These are phyloP conservation scores for Drosophila buzzatii DNA, from an alignment of 2,888 invertebrate genomes.

Conservation along the genomic window DNA sequence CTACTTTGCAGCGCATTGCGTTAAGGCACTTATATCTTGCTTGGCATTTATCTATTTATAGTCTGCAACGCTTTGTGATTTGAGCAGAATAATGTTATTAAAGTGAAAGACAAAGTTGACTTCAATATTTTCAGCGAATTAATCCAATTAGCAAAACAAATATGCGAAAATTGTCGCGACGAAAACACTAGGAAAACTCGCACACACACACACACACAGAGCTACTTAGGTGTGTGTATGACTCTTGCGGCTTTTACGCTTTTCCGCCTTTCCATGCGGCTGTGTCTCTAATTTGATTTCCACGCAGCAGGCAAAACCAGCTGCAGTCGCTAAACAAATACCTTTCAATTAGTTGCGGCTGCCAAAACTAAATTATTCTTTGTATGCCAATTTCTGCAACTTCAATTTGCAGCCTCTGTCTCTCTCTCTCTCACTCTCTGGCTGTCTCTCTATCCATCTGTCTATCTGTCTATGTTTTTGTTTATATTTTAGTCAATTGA, in stretches of 20 bases:
- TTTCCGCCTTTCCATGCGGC: conserved; percentile 35
- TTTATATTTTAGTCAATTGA: conserved; percentile 20
- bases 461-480: conserved; percentile 14
- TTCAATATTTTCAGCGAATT: conserved; percentile 66
- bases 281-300: conserved; percentile 56
- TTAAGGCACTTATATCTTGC: too few species aligned
- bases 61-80: background rate
- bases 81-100: conserved; percentile 24
- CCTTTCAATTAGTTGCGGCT: conserved; percentile 74
- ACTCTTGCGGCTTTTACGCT: conserved; percentile 51
- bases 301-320: conserved; percentile 39
- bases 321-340: conserved; percentile 72
- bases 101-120: conserved; percentile 45
- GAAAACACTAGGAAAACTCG: conserved; percentile 9
- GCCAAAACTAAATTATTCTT: conserved; percentile 71
- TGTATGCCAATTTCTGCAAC: conserved; percentile 55
- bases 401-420: conserved; percentile 10
- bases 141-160: conserved; percentile 70
- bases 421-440: background rate
- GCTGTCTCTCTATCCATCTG: background rate
- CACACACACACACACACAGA: conserved; percentile 1
- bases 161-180: conserved; percentile 49
- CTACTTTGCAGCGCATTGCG: conserved; percentile 7
- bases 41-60: background rate
- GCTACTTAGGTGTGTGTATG: conserved; percentile 21